These are phyloP conservation scores for Ferrisia virgata DNA, from an alignment of 2,888 invertebrate species.

Conservation along the genomic window DNA sequence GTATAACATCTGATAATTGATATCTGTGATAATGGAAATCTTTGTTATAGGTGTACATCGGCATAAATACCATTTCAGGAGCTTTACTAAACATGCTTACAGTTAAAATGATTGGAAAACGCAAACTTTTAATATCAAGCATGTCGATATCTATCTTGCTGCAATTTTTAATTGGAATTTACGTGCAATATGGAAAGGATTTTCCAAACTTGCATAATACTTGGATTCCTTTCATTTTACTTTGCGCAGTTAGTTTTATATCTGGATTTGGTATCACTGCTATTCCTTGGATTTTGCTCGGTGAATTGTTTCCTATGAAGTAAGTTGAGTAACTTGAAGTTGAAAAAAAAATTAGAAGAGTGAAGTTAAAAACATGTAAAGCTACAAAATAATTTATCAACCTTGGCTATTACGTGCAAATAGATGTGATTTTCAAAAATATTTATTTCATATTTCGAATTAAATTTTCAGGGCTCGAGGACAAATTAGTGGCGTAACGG, in stretches of 20 bases:
- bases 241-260: conserved; percentile 9
- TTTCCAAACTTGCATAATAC: background rate
- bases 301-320: conserved; percentile 26
- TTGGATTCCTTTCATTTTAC: background rate
- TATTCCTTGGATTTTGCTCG: conserved; percentile 33
- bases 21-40: no score
- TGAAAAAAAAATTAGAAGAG: background rate
- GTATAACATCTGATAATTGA: no score
- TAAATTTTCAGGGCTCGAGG: conserved; percentile 30
- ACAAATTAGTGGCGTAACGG: conserved; percentile 3
- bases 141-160: background rate
- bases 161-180: background rate
- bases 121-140: background rate
- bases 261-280: conserved; percentile 21
- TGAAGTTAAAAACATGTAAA: no score
- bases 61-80: background rate
- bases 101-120: conserved; percentile 3
- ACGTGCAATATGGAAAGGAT: background rate
- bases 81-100: conserved; percentile 22
- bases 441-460: no score
- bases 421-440: background rate
- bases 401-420: no score
- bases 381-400: no score
- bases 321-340: background rate
- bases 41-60: background rate